phyloP scores from a whole-genome alignment of 2,888 invertebrate genomes.

The Myopa tessellatipennis region DNA sequence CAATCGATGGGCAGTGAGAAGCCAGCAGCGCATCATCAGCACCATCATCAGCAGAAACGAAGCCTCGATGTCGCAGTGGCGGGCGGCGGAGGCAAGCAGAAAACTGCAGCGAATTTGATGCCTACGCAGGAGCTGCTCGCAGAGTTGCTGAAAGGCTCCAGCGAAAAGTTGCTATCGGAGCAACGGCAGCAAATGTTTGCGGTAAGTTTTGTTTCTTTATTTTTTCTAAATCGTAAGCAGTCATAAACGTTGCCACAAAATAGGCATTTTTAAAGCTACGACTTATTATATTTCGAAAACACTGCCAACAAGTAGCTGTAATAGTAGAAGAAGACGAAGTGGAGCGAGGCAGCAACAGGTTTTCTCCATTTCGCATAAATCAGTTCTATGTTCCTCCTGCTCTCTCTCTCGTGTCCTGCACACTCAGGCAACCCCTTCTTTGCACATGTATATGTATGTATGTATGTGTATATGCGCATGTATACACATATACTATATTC shows the following conservation, averaged over 20 bases:
- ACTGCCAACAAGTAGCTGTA: too few relatives aligned
- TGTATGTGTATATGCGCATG: too few relatives aligned
- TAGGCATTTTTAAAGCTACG: too few relatives aligned
- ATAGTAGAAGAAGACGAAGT: too few relatives aligned
- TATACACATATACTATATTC: not conserved
- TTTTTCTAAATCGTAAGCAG: too few relatives aligned
- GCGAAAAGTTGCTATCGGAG: slow-evolving; percentile 79
- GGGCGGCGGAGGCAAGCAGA: slow-evolving; percentile 40
- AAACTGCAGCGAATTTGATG: slow-evolving; percentile 51
- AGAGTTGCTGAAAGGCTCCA: slow-evolving; percentile 82
- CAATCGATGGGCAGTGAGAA: slow-evolving; percentile 62
- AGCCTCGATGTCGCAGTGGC: slow-evolving; percentile 55
- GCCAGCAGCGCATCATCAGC: slow-evolving; percentile 44
- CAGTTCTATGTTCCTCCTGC: not conserved
- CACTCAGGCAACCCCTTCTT: too few relatives aligned
- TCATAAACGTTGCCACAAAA: too few relatives aligned
- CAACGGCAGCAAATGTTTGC: slow-evolving; percentile 66
- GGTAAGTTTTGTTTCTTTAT: slow-evolving; percentile 58
- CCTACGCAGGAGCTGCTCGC: slow-evolving; percentile 78
- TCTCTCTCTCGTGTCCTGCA: not conserved
- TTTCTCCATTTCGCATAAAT: slow-evolving; percentile 35
- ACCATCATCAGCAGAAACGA: slow-evolving; percentile 59
- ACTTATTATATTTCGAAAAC: too few relatives aligned
- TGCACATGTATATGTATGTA: too few relatives aligned
- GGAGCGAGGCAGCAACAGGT: slow-evolving; percentile 43